phyloP scores from a whole-genome alignment of 1,140 invertebrate genomes.

The Leguminivora glycinivorella region DNA sequence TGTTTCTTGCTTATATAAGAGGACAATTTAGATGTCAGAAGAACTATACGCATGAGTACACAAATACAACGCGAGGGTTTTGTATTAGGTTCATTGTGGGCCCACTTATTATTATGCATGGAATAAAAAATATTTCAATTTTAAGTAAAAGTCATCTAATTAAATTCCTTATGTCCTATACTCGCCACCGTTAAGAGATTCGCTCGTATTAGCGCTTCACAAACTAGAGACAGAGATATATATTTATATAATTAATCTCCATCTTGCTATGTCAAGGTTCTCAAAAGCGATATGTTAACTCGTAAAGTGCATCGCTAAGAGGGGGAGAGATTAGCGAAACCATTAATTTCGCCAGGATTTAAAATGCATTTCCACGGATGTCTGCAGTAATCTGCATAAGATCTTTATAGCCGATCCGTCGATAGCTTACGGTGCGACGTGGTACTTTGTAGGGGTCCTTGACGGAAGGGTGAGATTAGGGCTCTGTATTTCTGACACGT shows the following conservation, averaged over 20 bases:
- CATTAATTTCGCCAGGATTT: conserved; percentile 25
- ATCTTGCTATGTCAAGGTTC: neutral
- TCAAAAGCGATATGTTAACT: conserved; percentile 20
- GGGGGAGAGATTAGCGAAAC: conserved; percentile 10
- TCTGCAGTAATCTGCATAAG: conserved; percentile 25
- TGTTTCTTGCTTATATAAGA: neutral
- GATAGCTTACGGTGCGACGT: conserved; percentile 12
- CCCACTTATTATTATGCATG: too few species aligned
- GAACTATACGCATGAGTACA: neutral
- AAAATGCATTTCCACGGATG: conserved; percentile 28
- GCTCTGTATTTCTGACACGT: too few species aligned
- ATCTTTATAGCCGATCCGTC: conserved; percentile 23
- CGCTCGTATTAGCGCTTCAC: too few species aligned
- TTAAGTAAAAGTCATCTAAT: too few species aligned
- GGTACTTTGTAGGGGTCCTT: conserved; percentile 25
- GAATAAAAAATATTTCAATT: too few species aligned
- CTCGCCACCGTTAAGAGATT: too few species aligned
- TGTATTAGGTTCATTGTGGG: too few species aligned
- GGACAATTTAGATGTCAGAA: neutral
- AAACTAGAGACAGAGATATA: too few species aligned
- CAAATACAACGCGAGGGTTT: too few species aligned
- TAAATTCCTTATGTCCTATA: too few species aligned
- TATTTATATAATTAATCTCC: conserved; percentile 21
- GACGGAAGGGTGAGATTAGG: conserved; percentile 46
- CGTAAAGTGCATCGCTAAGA: conserved; percentile 2